Percentiles rank a stretch among this genome's conserved stretches.
Conservation (phyloP, 2,797 vertebrate species). For the Yasuhikotakia modesta region DNA sequence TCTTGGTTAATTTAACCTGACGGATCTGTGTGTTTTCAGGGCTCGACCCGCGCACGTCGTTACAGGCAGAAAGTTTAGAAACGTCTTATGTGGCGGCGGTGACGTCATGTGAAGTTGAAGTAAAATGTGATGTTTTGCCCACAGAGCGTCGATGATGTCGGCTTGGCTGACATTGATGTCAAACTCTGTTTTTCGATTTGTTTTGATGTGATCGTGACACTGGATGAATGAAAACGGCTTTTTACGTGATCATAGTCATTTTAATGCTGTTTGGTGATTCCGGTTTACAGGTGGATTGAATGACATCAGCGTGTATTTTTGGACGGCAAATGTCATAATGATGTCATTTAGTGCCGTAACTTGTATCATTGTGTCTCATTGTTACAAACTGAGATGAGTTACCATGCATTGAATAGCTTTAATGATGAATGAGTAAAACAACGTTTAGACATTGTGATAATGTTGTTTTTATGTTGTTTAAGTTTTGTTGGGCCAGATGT, state of each 20-base stretch:
- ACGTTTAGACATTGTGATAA: no score
- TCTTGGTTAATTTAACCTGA: conserved; percentile 94
- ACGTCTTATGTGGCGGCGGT: conserved; percentile 69
- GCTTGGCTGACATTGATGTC: not conserved
- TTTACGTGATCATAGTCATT: not conserved
- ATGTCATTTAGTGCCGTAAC: conserved; percentile 43
- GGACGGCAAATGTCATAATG: conserved; percentile 24
- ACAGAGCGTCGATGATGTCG: conserved; percentile 32
- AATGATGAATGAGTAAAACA: no score
- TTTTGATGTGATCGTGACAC: not conserved
- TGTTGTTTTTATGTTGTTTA: conserved; percentile 4
- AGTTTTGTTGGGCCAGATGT: no score
- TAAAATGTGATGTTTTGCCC: conserved; percentile 57
- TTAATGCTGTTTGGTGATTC: conserved; percentile 9
- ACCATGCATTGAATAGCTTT: no score
- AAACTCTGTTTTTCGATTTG: not conserved
- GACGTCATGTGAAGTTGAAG: conserved; percentile 85
- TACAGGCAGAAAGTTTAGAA: conserved; percentile 78
- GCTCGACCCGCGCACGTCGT: conserved; percentile 69
- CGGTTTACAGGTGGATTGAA: conserved; percentile 53
- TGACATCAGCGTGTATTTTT: conserved; percentile 41
- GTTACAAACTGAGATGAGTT: not conserved
- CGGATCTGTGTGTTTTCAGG: conserved; percentile 66
- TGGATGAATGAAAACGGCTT: not conserved
- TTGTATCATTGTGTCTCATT: conserved; percentile 15